Percentiles rank a stretch among this genome's conserved stretches.
These are phyloP conservation scores for Smittia sp. DNA, from an alignment of 2,888 invertebrate species.

Conservation along the genomic window DNA sequence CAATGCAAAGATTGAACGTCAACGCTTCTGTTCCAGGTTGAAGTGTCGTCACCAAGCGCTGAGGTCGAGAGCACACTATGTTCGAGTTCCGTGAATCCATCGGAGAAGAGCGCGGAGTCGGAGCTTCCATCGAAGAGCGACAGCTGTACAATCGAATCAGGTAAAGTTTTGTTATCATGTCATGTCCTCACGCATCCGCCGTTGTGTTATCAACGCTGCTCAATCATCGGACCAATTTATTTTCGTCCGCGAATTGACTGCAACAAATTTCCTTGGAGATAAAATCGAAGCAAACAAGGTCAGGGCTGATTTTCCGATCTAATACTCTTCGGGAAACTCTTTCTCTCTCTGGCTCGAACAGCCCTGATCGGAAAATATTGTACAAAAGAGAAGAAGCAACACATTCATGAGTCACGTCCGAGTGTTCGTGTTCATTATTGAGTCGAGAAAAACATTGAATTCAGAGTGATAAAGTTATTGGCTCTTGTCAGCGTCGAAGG, in stretches of 20 bases:
- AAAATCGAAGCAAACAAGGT: conserved; percentile 4
- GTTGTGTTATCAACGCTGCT: neutral
- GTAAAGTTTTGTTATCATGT: conserved; percentile 22
- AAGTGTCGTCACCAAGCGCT: conserved; percentile 54
- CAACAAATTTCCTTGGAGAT: neutral
- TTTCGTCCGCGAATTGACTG: conserved; percentile 9
- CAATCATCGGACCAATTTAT: conserved; percentile 24
- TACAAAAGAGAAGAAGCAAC: neutral
- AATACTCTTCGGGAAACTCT: neutral
- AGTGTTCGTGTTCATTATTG: neutral
- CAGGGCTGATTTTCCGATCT: neutral
- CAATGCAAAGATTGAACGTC: neutral
- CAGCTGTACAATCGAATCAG: conserved; percentile 12
- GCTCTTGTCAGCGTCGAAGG: neutral
- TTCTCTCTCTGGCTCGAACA: no score
- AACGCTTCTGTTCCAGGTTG: conserved; percentile 47
- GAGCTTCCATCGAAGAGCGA: neutral
- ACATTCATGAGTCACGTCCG: neutral
- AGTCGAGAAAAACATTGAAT: neutral
- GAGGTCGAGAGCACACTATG: conserved; percentile 54
- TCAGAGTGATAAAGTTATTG: neutral
- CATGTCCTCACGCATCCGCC: neutral
- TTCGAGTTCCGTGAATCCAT: conserved; percentile 46
- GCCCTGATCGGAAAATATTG: neutral
- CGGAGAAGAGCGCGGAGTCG: neutral